Evolutionary conservation across 2,888 invertebrate genomes (phyloP).

Genomic region (Lysandra coridon): DNA sequence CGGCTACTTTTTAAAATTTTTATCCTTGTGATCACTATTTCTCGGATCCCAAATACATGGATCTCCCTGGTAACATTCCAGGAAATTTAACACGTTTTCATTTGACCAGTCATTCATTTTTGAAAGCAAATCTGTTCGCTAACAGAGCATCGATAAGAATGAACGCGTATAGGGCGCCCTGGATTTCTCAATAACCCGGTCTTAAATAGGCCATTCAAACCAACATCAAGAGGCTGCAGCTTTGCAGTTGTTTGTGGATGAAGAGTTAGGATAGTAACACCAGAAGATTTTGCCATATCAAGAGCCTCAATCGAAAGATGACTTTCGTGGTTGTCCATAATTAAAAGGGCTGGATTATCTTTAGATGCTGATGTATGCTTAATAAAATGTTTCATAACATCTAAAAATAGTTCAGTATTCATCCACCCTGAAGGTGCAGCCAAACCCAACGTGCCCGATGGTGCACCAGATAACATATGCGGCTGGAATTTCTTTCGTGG

Average conservation of each 20-base stretch:
- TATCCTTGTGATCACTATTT: too few species aligned
- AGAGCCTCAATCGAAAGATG: slow-evolving; percentile 45
- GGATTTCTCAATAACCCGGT: slow-evolving; percentile 33
- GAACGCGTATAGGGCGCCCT: slow-evolving; percentile 2
- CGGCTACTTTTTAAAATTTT: too few species aligned
- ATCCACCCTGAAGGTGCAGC: slow-evolving; percentile 54
- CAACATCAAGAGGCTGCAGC: slow-evolving; percentile 40
- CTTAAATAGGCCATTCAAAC: slow-evolving; percentile 40
- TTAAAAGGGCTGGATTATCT: slow-evolving; percentile 26
- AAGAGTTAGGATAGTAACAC: slow-evolving; percentile 39
- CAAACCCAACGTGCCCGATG: slow-evolving; percentile 50
- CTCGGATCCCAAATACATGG: too few species aligned
- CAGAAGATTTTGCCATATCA: slow-evolving; percentile 37
- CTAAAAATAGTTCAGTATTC: slow-evolving; percentile 49
- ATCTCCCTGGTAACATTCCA: too few species aligned
- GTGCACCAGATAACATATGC: slow-evolving; percentile 50
- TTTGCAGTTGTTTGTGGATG: slow-evolving; percentile 40
- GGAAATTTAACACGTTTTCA: too few species aligned
- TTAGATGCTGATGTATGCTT: slow-evolving; percentile 9
- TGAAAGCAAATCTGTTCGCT: too few species aligned
- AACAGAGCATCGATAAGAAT: too few species aligned
- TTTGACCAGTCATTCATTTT: too few species aligned
- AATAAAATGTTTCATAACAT: slow-evolving; percentile 45
- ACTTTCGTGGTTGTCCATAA: slow-evolving; percentile 42
- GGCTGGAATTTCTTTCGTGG: slow-evolving; percentile 48